Percentiles rank a stretch among this genome's conserved stretches.
phyloP scores from a whole-genome alignment of 2,797 vertebrate species.

The Pipistrellus kuhlii region DNA sequence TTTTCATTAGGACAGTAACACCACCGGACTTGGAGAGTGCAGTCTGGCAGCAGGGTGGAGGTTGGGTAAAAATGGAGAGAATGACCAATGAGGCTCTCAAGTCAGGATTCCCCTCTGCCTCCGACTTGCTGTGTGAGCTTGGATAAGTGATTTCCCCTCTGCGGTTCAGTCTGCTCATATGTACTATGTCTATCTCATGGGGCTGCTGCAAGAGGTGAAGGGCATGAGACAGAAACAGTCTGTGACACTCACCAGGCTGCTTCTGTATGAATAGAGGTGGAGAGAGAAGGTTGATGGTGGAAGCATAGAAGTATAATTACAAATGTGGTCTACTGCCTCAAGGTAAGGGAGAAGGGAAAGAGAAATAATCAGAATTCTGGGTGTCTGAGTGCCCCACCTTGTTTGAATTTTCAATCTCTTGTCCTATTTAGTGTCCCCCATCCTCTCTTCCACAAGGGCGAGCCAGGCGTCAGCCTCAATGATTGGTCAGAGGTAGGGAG shows the following conservation, averaged over 20 bases:
- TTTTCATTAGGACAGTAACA: neutral
- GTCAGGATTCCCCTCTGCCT: neutral
- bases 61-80: neutral
- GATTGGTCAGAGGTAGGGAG: neutral
- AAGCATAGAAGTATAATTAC: neutral
- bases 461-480: neutral
- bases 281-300: neutral
- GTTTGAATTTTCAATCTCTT: too few species aligned
- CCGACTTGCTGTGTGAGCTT: neutral
- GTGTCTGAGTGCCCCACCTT: neutral
- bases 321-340: neutral
- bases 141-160: neutral
- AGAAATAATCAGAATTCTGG: neutral
- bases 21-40: neutral
- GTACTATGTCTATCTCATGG: neutral
- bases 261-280: neutral
- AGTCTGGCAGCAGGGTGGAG: neutral
- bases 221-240: rapidly evolving
- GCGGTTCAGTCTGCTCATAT: neutral
- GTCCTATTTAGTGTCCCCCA: too few species aligned
- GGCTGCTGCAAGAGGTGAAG: neutral
- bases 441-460: too few species aligned
- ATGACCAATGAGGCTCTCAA: neutral
- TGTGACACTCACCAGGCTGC: neutral
- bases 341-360: neutral